Evolutionary conservation across 2,113 vertebrate species (phyloP).

Genomic region (Zeus faber): DNA sequence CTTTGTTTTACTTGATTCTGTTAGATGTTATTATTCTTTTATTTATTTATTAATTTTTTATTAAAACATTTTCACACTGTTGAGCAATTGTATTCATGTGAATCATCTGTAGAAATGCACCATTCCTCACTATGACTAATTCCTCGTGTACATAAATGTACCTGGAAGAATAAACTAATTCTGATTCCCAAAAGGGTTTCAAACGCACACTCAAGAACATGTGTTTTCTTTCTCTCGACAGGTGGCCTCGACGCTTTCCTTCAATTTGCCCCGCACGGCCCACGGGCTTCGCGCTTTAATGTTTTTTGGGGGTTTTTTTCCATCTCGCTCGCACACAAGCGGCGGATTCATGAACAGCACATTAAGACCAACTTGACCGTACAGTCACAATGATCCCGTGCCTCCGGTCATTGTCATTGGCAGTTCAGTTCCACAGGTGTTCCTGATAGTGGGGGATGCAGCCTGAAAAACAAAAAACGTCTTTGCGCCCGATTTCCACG

Average conservation of each 20-base stretch:
- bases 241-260: background rate
- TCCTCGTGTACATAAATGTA: too few species aligned
- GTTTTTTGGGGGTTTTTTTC: background rate
- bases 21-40: too few species aligned
- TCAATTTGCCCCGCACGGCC: background rate
- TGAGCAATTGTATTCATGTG: too few species aligned
- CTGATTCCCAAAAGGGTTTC: background rate
- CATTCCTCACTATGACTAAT: too few species aligned
- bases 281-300: background rate
- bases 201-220: too few species aligned
- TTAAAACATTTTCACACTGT: too few species aligned
- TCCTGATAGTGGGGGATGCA: background rate
- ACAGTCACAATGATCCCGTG: too few species aligned
- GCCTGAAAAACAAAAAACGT: background rate
- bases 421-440: conserved; percentile 10
- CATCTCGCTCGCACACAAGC: background rate
- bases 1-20: too few species aligned
- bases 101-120: too few species aligned
- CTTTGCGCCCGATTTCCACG: background rate
- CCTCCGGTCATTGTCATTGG: background rate
- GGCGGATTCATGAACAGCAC: background rate
- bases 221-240: too few species aligned
- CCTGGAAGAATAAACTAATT: background rate
- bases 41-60: too few species aligned
- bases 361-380: background rate